Percentiles rank a stretch among this genome's conserved stretches.
Conservation (phyloP, 2,888 invertebrate species). For the Periphyllus acericola region DNA sequence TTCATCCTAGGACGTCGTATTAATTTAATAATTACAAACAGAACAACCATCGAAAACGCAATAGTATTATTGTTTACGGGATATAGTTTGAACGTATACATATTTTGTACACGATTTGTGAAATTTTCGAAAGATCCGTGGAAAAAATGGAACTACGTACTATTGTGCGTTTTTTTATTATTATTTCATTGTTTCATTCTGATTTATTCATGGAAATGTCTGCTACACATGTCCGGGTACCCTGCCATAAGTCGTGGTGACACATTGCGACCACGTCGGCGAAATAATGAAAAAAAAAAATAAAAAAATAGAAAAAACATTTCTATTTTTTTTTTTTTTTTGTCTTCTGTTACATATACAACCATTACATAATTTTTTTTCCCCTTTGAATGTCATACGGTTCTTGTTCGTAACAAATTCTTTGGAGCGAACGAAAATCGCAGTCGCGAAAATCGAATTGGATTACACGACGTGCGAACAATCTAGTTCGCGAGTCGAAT, state of each 20-base stretch:
- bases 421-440: neutral
- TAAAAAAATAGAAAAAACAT: constrained; percentile 15
- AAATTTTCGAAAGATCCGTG: constrained; percentile 1
- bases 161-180: neutral
- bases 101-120: neutral
- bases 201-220: constrained; percentile 49
- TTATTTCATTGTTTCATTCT: constrained; percentile 7
- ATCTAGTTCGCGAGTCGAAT: neutral
- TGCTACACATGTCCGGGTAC: neutral
- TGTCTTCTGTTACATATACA: constrained; percentile 2
- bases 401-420: neutral
- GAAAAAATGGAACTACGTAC: neutral
- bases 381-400: neutral
- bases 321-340: no score
- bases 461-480: neutral
- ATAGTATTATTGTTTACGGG: neutral
- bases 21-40: constrained; percentile 2
- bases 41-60: no score
- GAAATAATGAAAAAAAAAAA: constrained; percentile 31
- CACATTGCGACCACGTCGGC: constrained; percentile 43
- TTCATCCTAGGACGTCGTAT: neutral
- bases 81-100: neutral
- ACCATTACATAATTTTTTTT: neutral
- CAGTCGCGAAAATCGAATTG: neutral
- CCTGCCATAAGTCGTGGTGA: constrained; percentile 23